phyloP scores from a whole-genome alignment of 2,797 vertebrate species.

The Capromys pilorides region DNA sequence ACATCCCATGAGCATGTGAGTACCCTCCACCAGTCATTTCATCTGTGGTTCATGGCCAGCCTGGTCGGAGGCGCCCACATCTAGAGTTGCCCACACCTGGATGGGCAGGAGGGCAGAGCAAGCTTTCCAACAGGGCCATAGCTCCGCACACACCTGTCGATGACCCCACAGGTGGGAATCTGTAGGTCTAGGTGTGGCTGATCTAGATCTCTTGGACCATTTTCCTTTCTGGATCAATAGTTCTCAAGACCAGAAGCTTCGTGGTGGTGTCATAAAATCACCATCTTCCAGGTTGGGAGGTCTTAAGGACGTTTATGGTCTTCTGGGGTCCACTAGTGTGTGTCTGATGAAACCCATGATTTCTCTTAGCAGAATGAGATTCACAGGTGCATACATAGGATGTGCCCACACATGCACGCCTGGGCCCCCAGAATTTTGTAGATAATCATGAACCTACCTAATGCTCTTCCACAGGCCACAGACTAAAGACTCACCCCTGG shows the following conservation, averaged over 20 bases:
- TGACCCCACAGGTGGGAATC: rapidly evolving
- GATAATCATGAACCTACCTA: neutral
- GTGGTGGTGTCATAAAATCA: neutral
- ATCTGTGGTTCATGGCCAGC: neutral
- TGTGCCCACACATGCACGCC: rapidly evolving
- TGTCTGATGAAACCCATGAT: neutral
- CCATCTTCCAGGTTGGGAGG: neutral
- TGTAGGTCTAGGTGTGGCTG: neutral
- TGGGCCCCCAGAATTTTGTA: neutral
- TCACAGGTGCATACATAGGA: neutral
- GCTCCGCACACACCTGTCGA: neutral
- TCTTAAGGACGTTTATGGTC: neutral
- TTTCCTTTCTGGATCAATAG: constrained; percentile 12
- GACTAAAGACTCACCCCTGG: neutral
- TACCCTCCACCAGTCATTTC: neutral
- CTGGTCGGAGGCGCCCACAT: neutral
- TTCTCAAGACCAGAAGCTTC: neutral
- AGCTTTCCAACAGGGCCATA: neutral
- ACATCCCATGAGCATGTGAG: neutral
- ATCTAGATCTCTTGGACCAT: neutral
- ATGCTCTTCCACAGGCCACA: neutral
- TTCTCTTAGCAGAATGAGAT: neutral
- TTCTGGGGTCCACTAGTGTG: neutral
- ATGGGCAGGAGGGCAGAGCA: neutral
- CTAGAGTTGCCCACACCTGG: neutral